Percentiles rank a stretch among this genome's conserved stretches.
Conservation (phyloP, 1,140 invertebrate genomes). For the Bombus fervidus region DNA sequence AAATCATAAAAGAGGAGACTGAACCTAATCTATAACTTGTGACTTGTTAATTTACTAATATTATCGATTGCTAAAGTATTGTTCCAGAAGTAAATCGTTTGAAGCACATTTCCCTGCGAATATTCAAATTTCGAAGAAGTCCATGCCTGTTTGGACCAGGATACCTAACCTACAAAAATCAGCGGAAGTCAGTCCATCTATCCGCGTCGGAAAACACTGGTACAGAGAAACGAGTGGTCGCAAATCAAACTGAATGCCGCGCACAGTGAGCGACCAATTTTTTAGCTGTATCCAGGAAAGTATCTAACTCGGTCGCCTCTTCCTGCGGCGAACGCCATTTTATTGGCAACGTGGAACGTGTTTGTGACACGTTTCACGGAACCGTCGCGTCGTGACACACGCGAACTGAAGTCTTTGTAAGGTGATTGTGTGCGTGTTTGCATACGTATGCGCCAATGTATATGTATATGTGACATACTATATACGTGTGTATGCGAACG, state of each 20-base stretch:
- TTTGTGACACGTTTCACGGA: constrained; percentile 39
- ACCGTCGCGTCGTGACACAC: constrained; percentile 2
- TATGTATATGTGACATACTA: background rate
- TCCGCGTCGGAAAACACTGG: background rate
- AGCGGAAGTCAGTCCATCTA: background rate
- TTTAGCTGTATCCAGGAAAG: constrained; percentile 34
- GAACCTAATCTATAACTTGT: no score
- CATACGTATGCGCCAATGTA: background rate
- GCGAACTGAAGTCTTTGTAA: background rate
- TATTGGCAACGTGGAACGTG: constrained; percentile 21
- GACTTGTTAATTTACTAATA: background rate
- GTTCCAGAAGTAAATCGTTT: no score
- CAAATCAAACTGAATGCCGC: constrained; percentile 21
- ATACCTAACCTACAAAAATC: background rate
- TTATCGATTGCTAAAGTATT: background rate
- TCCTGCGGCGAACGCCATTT: constrained; percentile 21
- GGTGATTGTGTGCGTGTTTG: background rate
- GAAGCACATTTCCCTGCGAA: no score
- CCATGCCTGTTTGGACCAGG: background rate
- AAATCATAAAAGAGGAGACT: no score
- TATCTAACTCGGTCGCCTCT: constrained; percentile 34
- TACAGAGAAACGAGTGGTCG: background rate
- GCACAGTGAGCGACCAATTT: constrained; percentile 15
- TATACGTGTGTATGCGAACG: background rate
- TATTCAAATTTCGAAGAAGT: no score